Base-by-base conservation (phyloP, 1,140 invertebrate genomes). In the Pachypeltis micranthus region DNA sequence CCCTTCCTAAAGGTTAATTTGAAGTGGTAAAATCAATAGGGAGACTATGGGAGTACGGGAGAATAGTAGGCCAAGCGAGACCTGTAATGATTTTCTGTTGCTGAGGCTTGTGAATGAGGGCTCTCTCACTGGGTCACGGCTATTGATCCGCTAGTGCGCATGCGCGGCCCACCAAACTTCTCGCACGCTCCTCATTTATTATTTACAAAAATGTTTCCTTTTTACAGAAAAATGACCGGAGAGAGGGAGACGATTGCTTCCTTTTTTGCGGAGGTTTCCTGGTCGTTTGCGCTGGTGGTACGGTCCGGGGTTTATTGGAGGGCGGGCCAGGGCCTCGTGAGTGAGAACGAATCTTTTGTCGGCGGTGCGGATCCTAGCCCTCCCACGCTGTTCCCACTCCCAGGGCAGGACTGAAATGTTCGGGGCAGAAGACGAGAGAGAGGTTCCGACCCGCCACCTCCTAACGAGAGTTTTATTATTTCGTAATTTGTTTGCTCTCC, bases 21-120 rank as follows among this genome's bases (percentile, higher is more conserved):
- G 31, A 39, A 39, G 31, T n/a, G 31, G 31, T 16, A 51, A 21
- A 51, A 51, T 51, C 47, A 21, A 51, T 51, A 51, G 47, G 10
- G 12, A 10, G 47, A 16, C 47, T 21, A 59, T 59, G n/a, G 44
- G 57, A 31, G 57, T 59, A 59, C 57, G 57, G 57, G 14, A 16
- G 57, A 28, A n/a, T 59, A 59, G 57, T 59, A 59, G 57, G 57
- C 26, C 57, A 59, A 59, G 26, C n/a, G 57, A 59, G 57, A 27
- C 57, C 29, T 12, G 57, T 59, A 59, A 59, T 59, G 57, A 59
- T 59, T 59, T 59, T 59, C 57, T 59, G 26, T 31, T 28, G 57
- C 27, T 29, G 28, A 31, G 57, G 57, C 57, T 59, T 59, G 57
- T 59, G 57, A 59, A 59, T 59, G 57, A 51, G 47, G 57, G 24